Percentiles rank a stretch among this genome's conserved stretches.
Evolutionary conservation across 2,113 vertebrate species (phyloP).

Genomic region (Myocastor coypus): DNA sequence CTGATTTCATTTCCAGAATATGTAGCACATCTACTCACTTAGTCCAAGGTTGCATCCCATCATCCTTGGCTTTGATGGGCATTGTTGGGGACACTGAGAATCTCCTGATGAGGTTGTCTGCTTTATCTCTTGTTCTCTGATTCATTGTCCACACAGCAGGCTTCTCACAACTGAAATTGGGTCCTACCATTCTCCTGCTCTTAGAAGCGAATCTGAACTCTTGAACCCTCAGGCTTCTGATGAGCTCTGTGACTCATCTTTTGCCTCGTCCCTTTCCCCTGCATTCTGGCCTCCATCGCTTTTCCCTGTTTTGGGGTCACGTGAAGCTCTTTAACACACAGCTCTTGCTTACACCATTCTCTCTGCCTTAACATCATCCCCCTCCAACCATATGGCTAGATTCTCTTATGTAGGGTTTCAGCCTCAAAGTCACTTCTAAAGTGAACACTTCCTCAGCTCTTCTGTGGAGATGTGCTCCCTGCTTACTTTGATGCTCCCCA

Average conservation of each 20-base stretch:
- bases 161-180: background rate
- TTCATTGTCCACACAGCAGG: background rate
- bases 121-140: background rate
- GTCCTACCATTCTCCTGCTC: background rate
- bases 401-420: background rate
- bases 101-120: background rate
- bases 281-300: background rate
- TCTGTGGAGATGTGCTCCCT: background rate
- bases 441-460: background rate
- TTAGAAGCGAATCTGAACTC: background rate
- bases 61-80: rapidly evolving
- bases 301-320: background rate
- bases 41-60: background rate
- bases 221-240: background rate
- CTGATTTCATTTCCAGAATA: background rate
- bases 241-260: background rate
- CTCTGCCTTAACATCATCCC: background rate
- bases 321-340: background rate
- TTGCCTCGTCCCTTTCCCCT: background rate
- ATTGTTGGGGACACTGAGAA: background rate
- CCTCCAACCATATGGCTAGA: background rate
- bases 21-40: background rate
- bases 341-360: background rate
- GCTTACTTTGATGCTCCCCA: background rate
- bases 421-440: background rate